A percentile compares a stretch with the other conserved stretches of the same genome.
These are phyloP conservation scores for Epiblema foenella DNA, from an alignment of 2,888 invertebrate genomes.

Conservation along the genomic window DNA sequence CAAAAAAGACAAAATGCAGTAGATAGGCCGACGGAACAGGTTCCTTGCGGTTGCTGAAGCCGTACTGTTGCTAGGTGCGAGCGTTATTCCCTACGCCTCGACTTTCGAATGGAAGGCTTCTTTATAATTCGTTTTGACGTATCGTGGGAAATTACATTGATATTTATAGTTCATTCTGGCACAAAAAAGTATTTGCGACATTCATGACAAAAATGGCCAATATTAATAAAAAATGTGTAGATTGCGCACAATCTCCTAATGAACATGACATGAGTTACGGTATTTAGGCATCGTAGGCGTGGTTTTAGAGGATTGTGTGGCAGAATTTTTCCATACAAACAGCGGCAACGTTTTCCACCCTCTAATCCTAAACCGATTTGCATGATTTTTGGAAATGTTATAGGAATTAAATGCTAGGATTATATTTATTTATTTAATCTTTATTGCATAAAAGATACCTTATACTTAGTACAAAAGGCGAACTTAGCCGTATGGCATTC, in stretches of 20 bases:
- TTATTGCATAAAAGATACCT: too few relatives aligned
- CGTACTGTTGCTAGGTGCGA: conserved; percentile 56
- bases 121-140: conserved; percentile 38
- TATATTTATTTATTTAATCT: too few relatives aligned
- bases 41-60: conserved; percentile 76
- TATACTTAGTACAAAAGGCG: too few relatives aligned
- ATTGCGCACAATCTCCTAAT: not conserved
- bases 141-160: conserved; percentile 32
- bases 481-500: too few relatives aligned
- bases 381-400: too few relatives aligned
- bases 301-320: too few relatives aligned
- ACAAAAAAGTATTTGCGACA: not conserved
- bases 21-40: conserved; percentile 62
- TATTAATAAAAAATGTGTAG: not conserved
- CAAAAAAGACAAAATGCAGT: conserved; percentile 57
- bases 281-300: not conserved
- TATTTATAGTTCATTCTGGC: too few relatives aligned
- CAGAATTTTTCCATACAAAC: too few relatives aligned
- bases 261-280: not conserved
- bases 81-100: conserved; percentile 25
- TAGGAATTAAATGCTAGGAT: too few relatives aligned
- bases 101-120: conserved; percentile 39
- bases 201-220: not conserved
- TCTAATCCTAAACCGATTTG: too few relatives aligned
- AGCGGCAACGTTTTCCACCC: too few relatives aligned